These are phyloP conservation scores for Orthosia gothica DNA, from an alignment of 2,888 invertebrate genomes.

Conservation along the genomic window DNA sequence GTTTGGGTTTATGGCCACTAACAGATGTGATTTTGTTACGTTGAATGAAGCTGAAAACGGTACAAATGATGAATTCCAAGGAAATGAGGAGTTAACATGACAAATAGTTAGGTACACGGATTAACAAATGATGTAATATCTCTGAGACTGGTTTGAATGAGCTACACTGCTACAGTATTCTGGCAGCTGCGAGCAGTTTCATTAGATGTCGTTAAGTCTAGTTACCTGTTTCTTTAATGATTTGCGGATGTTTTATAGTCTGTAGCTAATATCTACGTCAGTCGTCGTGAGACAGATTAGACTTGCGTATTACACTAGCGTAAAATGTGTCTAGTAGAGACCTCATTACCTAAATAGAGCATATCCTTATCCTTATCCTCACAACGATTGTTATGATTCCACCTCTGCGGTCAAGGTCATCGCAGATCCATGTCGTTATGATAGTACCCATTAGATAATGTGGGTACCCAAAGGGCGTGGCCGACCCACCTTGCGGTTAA, in stretches of 20 bases:
- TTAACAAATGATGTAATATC: slow-evolving; percentile 10
- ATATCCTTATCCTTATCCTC: slow-evolving; percentile 61
- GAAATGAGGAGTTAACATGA: slow-evolving; percentile 14
- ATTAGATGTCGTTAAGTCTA: slow-evolving; percentile 21
- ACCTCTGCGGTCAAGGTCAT: slow-evolving; percentile 75
- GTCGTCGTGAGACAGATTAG: slow-evolving; percentile 21
- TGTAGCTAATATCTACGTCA: slow-evolving; percentile 22
- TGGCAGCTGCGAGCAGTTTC: slow-evolving; percentile 31
- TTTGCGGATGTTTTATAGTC: slow-evolving; percentile 30
- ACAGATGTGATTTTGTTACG: slow-evolving; percentile 45
- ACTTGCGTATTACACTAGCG: slow-evolving; percentile 28
- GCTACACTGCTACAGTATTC: slow-evolving; percentile 9
- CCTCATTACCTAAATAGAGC: slow-evolving; percentile 55
- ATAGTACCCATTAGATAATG: slow-evolving; percentile 63
- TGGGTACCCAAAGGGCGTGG: slow-evolving; percentile 76
- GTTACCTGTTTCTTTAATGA: slow-evolving; percentile 38
- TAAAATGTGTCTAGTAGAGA: slow-evolving; percentile 27
- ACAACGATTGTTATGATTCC: slow-evolving; percentile 72
- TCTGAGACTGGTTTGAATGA: slow-evolving; percentile 6
- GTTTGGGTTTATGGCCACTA: slow-evolving; percentile 43
- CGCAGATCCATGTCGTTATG: slow-evolving; percentile 73
- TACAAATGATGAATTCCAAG: slow-evolving; percentile 16
- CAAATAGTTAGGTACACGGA: slow-evolving; percentile 3
- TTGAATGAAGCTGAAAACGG: slow-evolving; percentile 43
- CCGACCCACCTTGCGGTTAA: slow-evolving; percentile 77